Evolutionary conservation across 2,113 vertebrate species (phyloP), one percentile per base, ranked within the genome.

Genomic region (Ceuthmochares aereus): DNA sequence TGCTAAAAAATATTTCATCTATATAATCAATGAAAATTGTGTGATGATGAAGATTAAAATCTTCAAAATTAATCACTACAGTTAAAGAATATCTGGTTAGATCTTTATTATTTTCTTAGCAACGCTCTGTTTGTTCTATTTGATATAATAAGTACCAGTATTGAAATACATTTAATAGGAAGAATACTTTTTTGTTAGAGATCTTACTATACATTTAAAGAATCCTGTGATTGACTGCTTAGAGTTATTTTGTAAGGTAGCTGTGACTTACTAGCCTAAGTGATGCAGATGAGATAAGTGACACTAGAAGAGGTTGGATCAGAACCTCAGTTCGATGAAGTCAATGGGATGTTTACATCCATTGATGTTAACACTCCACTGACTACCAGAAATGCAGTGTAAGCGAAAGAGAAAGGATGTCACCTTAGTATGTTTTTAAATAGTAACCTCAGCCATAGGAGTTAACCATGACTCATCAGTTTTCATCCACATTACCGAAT

Each of bases 1-100:
- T 63, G 66, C 91, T 93, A 60, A 73, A 58, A 87, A 70, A 78
- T 88, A 95, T 67, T 84, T 93, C 10, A 60, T 75, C 92, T 58
- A 34, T n/a, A 72, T 43, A 90, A 63, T 64, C 66, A n/a, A 17
- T 90, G 75, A 47, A 81, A 93, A 52, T 51, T 29, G 2, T 30
- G 30, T 82, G 49, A 75, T 19, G 54, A 20, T 0, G 1, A 58
- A 43, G 40, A 60, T 52, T 27, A 43, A 58, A 12, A 55, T 70
- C 37, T 87, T 87, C 11, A 62, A 87, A 79, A 66, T 55, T 27
- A 82, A 79, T 23, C 32, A 47, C 13, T 49, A 14, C n/a, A 37
- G 14, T 55, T 23, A 76, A 63, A 91, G 23, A 91, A 63, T 21
- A 64, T 27, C 15, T 66, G 9, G 15, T 88, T 87, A 90, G 51